Evolutionary conservation across 2,888 invertebrate species (phyloP).

Genomic region (Volucella inanis): DNA sequence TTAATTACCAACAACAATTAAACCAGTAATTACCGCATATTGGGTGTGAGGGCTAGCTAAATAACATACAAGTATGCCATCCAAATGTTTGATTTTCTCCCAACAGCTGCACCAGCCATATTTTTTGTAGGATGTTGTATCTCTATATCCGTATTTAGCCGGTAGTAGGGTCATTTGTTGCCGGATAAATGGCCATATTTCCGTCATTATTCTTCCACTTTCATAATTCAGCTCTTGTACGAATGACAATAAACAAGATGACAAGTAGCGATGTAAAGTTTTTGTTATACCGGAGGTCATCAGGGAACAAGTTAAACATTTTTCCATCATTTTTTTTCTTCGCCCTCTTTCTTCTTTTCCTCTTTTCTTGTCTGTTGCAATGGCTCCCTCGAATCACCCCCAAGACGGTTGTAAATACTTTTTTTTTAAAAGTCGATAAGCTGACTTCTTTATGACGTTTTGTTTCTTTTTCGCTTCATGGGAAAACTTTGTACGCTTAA

Average conservation of each 20-base stretch:
- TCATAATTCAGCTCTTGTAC: conserved; percentile 14
- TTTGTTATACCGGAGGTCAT: conserved; percentile 43
- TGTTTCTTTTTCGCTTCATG: conserved; percentile 24
- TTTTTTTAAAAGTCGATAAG: conserved; percentile 70
- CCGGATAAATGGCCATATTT: conserved; percentile 36
- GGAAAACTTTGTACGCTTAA: conserved; percentile 54
- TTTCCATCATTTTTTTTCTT: not conserved
- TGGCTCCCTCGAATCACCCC: conserved; percentile 51
- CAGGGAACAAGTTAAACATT: conserved; percentile 14
- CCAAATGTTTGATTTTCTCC: conserved; percentile 45
- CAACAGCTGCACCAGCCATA: not conserved
- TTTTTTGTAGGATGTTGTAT: not conserved
- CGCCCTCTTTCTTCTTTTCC: not conserved
- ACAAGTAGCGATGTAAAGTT: conserved; percentile 39
- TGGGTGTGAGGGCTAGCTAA: not conserved
- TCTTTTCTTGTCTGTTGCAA: conserved; percentile 15
- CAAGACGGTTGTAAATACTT: conserved; percentile 60
- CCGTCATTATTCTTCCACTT: conserved; percentile 21
- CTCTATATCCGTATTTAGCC: not conserved
- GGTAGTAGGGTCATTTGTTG: conserved; percentile 4
- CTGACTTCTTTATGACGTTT: conserved; percentile 55
- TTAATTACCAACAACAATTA: conserved; percentile 54
- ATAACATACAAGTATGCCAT: not conserved
- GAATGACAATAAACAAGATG: conserved; percentile 35
- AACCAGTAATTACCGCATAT: conserved; percentile 47